phyloP scores from a whole-genome alignment of 2,888 invertebrate species.

The Nomada hirtipes region DNA sequence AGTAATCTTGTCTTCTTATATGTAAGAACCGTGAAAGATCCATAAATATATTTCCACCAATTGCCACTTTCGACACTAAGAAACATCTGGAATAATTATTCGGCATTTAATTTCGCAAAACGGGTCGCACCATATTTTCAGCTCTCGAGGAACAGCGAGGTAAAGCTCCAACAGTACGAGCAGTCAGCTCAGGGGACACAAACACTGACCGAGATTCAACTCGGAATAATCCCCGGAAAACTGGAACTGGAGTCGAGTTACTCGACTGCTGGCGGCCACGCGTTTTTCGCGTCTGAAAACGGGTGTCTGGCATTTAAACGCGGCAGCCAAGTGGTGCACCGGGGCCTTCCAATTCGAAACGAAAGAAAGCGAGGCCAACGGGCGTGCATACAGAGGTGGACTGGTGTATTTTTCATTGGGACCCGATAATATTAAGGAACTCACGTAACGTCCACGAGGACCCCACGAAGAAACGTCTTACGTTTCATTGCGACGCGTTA shows the following conservation, averaged over 20 bases:
- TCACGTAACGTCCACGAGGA: conserved; percentile 19
- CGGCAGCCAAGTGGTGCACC: conserved; percentile 20
- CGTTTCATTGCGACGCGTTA: conserved; percentile 27
- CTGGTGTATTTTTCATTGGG: conserved; percentile 29
- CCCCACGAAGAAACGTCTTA: conserved; percentile 3
- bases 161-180: not conserved
- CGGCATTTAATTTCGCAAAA: too few species aligned
- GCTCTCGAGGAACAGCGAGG: too few species aligned
- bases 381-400: not conserved
- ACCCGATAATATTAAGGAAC: conserved; percentile 41
- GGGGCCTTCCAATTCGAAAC: conserved; percentile 11
- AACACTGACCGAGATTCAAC: conserved; percentile 25
- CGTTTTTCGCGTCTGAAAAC: conserved; percentile 3
- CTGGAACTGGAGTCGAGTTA: not conserved
- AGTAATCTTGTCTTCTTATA: too few species aligned
- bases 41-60: too few species aligned
- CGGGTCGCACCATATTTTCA: too few species aligned
- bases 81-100: too few species aligned
- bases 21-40: not conserved
- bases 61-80: too few species aligned
- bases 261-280: not conserved
- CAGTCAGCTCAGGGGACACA: conserved; percentile 2
- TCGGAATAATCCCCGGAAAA: conserved; percentile 41
- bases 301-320: conserved; percentile 23
- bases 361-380: not conserved